A percentile compares a stretch with the other conserved stretches of the same genome.
phyloP scores from a whole-genome alignment of 2,113 vertebrate species.

The Ailuropoda melanoleuca region DNA sequence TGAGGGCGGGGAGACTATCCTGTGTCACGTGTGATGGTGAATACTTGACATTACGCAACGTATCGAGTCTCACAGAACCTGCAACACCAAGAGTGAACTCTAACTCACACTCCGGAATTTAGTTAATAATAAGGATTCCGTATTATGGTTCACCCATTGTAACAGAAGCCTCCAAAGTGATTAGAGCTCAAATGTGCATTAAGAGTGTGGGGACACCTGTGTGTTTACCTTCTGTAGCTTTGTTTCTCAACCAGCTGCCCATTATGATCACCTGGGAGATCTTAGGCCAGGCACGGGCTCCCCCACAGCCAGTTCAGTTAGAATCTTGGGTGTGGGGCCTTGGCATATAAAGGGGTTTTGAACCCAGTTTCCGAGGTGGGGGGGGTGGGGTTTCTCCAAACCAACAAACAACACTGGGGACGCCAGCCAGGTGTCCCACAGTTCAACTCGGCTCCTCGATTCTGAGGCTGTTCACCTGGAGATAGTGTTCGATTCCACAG shows the following conservation, averaged over 20 bases:
- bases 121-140: neutral
- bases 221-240: neutral
- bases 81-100: neutral
- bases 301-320: neutral
- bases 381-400: neutral
- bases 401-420: too few relatives aligned
- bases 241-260: neutral
- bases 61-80: neutral
- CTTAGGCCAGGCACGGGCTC: neutral
- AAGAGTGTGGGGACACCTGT: neutral
- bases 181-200: neutral
- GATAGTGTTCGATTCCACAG: neutral
- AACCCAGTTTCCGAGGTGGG: neutral
- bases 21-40: rapidly evolving
- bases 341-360: neutral
- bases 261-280: neutral
- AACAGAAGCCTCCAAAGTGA: neutral
- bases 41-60: rapidly evolving
- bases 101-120: neutral
- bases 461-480: neutral
- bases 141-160: neutral
- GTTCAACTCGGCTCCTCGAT: neutral
- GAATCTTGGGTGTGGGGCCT: neutral
- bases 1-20: neutral
- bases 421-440: neutral